Conservation (phyloP, 2,113 vertebrate species). For the Triplophysa dalaica region DNA sequence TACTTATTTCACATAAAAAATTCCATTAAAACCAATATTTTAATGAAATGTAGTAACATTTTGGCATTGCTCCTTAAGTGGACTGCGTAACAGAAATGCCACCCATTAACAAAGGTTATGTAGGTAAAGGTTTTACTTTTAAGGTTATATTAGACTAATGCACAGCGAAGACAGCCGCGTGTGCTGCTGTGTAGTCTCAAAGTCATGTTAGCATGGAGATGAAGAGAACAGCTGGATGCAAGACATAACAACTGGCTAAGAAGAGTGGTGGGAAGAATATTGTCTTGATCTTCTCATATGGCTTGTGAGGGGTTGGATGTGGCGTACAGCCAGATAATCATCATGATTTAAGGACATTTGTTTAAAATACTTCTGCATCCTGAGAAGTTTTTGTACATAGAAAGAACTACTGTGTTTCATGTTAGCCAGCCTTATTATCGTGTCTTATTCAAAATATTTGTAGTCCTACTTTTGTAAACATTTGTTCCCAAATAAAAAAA, state of each 20-base stretch:
- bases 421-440: neutral
- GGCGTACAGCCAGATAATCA: neutral
- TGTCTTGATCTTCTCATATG: neutral
- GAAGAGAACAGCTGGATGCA: constrained; percentile 47
- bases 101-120: neutral
- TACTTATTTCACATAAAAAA: too few species aligned
- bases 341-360: too few species aligned
- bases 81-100: neutral
- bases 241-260: constrained; percentile 54
- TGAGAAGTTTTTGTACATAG: neutral
- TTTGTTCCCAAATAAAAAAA: neutral
- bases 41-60: neutral
- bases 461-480: too few species aligned
- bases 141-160: constrained; percentile 23
- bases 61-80: constrained; percentile 14
- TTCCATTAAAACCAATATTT: neutral
- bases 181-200: constrained; percentile 28
- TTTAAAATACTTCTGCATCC: neutral
- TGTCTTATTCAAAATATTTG: too few species aligned
- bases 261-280: constrained; percentile 33
- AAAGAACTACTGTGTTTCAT: neutral
- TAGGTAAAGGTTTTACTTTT: neutral
- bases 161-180: neutral
- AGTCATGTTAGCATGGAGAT: constrained; percentile 28
- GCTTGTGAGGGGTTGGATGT: neutral